phyloP scores from a whole-genome alignment of 2,113 vertebrate species.

The Limnothrissa miodon region DNA sequence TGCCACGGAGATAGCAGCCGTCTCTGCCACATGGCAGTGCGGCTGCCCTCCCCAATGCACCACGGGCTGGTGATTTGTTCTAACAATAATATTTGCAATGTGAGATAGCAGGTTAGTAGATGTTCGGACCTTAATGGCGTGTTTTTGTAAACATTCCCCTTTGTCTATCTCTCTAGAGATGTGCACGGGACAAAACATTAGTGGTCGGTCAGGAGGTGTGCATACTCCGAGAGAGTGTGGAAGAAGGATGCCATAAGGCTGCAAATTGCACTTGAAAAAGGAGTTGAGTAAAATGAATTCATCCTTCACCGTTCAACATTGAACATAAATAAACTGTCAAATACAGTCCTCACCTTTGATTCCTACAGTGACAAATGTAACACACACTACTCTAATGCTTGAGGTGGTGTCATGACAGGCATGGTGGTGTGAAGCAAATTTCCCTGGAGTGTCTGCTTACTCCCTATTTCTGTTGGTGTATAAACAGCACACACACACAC shows the following conservation, averaged over 20 bases:
- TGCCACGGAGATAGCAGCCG: conserved; percentile 33
- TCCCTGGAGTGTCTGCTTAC: conserved; percentile 3
- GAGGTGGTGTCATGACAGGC: neutral
- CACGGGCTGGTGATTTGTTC: conserved; percentile 46
- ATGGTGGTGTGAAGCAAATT: neutral
- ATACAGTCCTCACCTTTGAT: neutral
- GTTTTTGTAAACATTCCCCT: conserved; percentile 42
- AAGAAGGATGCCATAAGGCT: conserved; percentile 29
- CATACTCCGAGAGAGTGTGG: conserved; percentile 29
- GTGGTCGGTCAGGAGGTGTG: neutral
- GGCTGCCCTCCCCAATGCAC: conserved; percentile 4
- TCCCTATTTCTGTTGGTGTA: conserved; percentile 13
- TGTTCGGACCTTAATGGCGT: conserved; percentile 20
- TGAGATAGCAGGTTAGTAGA: conserved; percentile 44
- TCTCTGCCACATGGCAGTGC: conserved; percentile 47
- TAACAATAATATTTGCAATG: conserved; percentile 55
- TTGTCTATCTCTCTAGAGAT: conserved; percentile 41
- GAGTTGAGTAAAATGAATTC: neutral
- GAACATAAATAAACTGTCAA: neutral
- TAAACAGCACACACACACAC: neutral
- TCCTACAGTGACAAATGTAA: neutral
- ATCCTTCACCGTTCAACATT: neutral
- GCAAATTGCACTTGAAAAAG: neutral
- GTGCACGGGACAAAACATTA: conserved; percentile 42
- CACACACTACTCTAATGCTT: neutral